Percentiles rank a stretch among this genome's conserved stretches.
Conservation (phyloP, 2,113 vertebrate species). For the Percina caprodes region DNA sequence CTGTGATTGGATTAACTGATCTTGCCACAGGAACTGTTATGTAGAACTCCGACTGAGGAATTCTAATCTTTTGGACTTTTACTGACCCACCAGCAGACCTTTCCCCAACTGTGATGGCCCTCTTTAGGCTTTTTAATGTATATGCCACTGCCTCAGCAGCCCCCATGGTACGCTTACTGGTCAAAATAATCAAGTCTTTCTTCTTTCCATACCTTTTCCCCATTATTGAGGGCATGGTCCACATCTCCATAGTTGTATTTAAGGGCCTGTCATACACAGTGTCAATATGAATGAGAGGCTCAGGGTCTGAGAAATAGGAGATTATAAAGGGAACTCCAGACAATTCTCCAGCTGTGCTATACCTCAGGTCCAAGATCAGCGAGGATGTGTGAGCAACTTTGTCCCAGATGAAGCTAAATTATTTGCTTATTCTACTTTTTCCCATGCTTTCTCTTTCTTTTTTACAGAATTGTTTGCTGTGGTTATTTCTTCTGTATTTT, state of each 20-base stretch:
- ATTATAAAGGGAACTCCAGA: conserved; percentile 90
- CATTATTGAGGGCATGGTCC: conserved; percentile 84
- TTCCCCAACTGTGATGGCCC: conserved; percentile 89
- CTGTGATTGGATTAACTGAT: conserved; percentile 88
- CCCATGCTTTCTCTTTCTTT: neutral
- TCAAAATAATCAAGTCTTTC: conserved; percentile 90
- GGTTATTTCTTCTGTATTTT: neutral
- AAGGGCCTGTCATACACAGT: conserved; percentile 89
- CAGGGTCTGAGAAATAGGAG: conserved; percentile 87
- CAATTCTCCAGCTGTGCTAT: conserved; percentile 84
- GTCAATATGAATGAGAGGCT: conserved; percentile 85
- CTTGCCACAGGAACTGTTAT: conserved; percentile 89
- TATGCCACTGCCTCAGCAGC: conserved; percentile 90
- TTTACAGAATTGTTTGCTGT: neutral
- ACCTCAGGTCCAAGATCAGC: conserved; percentile 89
- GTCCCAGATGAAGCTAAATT: conserved; percentile 81
- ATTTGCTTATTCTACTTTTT: neutral
- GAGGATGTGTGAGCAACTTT: conserved; percentile 85
- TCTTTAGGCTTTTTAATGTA: conserved; percentile 88
- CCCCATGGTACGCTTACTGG: conserved; percentile 84
- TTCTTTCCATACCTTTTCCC: conserved; percentile 84
- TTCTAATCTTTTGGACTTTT: conserved; percentile 85
- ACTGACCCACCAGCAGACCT: conserved; percentile 87
- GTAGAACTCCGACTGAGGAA: conserved; percentile 88
- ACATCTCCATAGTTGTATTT: conserved; percentile 88